Base-by-base conservation (phyloP, 2,797 vertebrate genomes). In the Coccyzus lansbergi region DNA sequence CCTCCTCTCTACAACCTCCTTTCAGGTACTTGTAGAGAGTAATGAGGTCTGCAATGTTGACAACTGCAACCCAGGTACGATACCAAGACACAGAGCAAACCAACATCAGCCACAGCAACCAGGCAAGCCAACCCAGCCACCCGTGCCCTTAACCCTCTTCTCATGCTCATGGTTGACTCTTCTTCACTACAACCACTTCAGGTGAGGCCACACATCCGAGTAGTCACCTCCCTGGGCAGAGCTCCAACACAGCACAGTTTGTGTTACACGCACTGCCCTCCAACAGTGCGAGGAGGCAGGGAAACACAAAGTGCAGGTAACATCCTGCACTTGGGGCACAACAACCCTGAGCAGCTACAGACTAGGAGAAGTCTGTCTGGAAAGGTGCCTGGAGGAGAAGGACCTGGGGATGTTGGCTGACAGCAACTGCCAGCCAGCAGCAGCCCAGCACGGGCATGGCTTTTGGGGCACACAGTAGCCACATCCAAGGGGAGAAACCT, bases 371-470 rank as follows among this genome's bases (percentile, higher is more conserved):
- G n/a, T n/a, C n/a, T n/a, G n/a, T n/a, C n/a, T n/a, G n/a, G n/a
- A n/a, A n/a, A n/a, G n/a, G n/a, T n/a, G n/a, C n/a, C n/a, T n/a
- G n/a, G n/a, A n/a, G n/a, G n/a, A n/a, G n/a, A n/a, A n/a, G n/a
- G n/a, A n/a, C n/a, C n/a, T n/a, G n/a, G n/a, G n/a, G n/a, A n/a
- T n/a, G n/a, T n/a, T n/a, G n/a, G n/a, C n/a, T n/a, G n/a, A n/a
- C n/a, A n/a, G n/a, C n/a, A n/a, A n/a, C n/a, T n/a, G n/a, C n/a
- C n/a, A n/a, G n/a, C n/a, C n/a, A n/a, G n/a, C n/a, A n/a, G n/a
- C n/a, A n/a, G n/a, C n/a, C n/a, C n/a, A n/a, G n/a, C 28, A 38
- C 2, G 5, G 36, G 25, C 29, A 46, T 1, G 0, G n/a, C 28
- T 62, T 70, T 28, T 74, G 49, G 15, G 20, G 10, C 28, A 20